These are phyloP conservation scores for Aquatica leii DNA, from an alignment of 2,888 invertebrate species.

Conservation along the genomic window DNA sequence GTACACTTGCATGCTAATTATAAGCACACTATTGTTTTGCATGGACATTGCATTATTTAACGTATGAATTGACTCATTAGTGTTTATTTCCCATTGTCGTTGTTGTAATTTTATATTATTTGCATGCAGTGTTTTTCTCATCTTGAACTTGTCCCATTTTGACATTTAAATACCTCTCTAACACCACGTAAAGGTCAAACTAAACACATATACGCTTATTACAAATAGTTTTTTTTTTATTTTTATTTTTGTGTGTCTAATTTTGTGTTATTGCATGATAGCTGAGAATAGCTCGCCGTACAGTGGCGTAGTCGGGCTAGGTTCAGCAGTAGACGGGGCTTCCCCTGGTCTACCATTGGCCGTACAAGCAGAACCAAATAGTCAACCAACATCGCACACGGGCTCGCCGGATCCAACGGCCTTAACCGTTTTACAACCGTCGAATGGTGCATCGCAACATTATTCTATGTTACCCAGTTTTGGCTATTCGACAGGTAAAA, in stretches of 20 bases:
- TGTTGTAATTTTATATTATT: slow-evolving; percentile 14
- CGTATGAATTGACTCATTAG: slow-evolving; percentile 55
- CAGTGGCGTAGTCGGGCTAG: slow-evolving; percentile 60
- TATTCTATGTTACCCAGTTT: slow-evolving; percentile 75
- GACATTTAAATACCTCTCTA: not conserved
- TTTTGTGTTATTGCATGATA: slow-evolving; percentile 48
- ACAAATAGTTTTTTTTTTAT: slow-evolving; percentile 20
- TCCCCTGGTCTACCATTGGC: slow-evolving; percentile 63
- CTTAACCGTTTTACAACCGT: slow-evolving; percentile 68
- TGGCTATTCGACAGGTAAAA: slow-evolving; percentile 71
- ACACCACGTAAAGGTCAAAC: not conserved
- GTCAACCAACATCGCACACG: slow-evolving; percentile 62
- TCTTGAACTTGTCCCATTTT: slow-evolving; percentile 4
- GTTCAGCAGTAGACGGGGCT: slow-evolving; percentile 59
- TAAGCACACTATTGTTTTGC: slow-evolving; percentile 22
- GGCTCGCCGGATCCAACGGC: slow-evolving; percentile 62
- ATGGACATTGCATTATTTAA: slow-evolving; percentile 51
- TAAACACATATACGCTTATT: slow-evolving; percentile 3
- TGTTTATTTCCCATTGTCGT: slow-evolving; percentile 40
- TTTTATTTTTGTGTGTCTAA: slow-evolving; percentile 42
- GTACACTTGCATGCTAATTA: slow-evolving; percentile 41
- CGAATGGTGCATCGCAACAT: slow-evolving; percentile 64
- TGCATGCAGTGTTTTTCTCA: not conserved
- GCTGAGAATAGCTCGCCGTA: slow-evolving; percentile 61
- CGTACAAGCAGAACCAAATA: slow-evolving; percentile 56